These are phyloP conservation scores for Trachelus troglodyta DNA, from an alignment of 2,888 invertebrate genomes.

Conservation along the genomic window DNA sequence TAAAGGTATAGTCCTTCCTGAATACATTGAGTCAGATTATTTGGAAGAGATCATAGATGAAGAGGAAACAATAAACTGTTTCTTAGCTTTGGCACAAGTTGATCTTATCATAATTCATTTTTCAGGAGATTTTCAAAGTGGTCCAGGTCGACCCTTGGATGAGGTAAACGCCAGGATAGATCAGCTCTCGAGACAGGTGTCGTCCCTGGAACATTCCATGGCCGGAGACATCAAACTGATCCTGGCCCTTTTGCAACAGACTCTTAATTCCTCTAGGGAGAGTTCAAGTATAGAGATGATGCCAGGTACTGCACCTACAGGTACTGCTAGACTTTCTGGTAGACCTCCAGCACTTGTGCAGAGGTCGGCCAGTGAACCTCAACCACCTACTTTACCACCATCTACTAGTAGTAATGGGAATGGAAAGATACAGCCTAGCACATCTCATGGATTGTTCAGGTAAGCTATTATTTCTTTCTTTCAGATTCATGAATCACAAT, in stretches of 20 bases:
- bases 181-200: conserved; percentile 76
- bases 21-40: not conserved
- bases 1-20: conserved; percentile 7
- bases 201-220: conserved; percentile 78
- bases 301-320: conserved; percentile 73
- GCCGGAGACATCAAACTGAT: conserved; percentile 81
- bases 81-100: not conserved
- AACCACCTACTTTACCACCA: conserved; percentile 69
- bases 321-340: conserved; percentile 57
- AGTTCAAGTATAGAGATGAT: conserved; percentile 60
- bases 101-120: not conserved
- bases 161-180: conserved; percentile 76
- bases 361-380: conserved; percentile 73
- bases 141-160: conserved; percentile 67
- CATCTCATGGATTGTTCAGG: conserved; percentile 61
- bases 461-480: conserved; percentile 28
- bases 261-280: conserved; percentile 60
- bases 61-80: not conserved
- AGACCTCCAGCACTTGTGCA: conserved; percentile 69
- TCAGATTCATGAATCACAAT: not conserved
- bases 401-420: conserved; percentile 66
- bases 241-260: conserved; percentile 73
- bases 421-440: conserved; percentile 59
- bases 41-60: not conserved
- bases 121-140: conserved; percentile 63